These are phyloP conservation scores for Dicentrarchus labrax DNA, from an alignment of 2,113 vertebrate species.

Conservation along the genomic window DNA sequence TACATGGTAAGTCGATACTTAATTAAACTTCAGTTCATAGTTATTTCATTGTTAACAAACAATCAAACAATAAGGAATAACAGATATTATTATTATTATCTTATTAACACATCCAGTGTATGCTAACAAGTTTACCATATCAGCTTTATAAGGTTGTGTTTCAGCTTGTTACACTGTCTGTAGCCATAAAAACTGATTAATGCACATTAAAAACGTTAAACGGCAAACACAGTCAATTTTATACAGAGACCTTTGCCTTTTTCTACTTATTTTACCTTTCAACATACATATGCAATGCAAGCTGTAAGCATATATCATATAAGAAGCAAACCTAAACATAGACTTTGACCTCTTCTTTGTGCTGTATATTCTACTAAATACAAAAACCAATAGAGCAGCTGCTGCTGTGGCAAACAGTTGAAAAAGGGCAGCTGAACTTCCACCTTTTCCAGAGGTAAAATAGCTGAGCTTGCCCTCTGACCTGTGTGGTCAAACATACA, in stretches of 20 bases:
- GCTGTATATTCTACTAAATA: no score
- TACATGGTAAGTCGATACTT: no score
- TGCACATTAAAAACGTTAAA: neutral
- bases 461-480: constrained; percentile 25
- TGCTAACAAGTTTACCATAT: neutral
- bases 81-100: no score
- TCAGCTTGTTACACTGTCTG: neutral
- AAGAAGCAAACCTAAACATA: neutral
- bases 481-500: constrained; percentile 2
- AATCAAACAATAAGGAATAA: no score
- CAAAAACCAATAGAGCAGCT: neutral
- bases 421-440: constrained; percentile 14
- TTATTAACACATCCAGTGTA: no score
- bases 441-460: constrained; percentile 31
- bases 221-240: neutral
- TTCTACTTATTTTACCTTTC: neutral
- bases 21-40: no score
- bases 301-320: neutral
- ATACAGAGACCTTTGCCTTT: neutral
- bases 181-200: neutral
- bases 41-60: no score
- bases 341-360: neutral
- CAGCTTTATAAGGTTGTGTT: neutral
- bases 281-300: neutral
- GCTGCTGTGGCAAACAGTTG: neutral